Conservation (phyloP, 2,797 vertebrate genomes). For the Enteromius anoplus region DNA sequence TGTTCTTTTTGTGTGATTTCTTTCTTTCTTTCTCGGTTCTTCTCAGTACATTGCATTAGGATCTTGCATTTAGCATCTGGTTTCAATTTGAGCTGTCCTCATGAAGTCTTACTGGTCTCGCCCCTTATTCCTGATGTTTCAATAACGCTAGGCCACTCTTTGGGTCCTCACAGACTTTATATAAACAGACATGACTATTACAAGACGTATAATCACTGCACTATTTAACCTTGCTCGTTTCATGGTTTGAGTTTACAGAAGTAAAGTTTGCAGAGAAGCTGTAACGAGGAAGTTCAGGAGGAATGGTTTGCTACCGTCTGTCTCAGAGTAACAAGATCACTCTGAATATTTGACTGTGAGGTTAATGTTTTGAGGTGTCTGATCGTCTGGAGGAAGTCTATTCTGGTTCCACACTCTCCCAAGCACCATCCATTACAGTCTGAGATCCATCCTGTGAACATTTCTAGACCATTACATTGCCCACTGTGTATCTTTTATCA, state of each 20-base stretch:
- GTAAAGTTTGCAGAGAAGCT: not conserved
- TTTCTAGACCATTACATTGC: slow-evolving; percentile 12
- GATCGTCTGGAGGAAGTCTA: slow-evolving; percentile 54
- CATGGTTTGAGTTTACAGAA: not conserved
- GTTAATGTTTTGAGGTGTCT: not conserved
- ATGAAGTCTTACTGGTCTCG: slow-evolving; percentile 46
- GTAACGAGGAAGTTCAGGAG: not conserved
- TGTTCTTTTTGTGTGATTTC: not conserved
- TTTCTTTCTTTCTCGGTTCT: not conserved
- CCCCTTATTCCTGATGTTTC: not conserved
- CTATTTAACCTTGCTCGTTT: slow-evolving; percentile 24
- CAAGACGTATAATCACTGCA: slow-evolving; percentile 10
- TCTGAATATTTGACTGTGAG: not conserved
- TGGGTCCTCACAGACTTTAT: slow-evolving; percentile 16
- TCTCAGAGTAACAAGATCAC: not conserved
- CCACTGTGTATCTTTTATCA: slow-evolving; percentile 41
- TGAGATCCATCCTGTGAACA: slow-evolving; percentile 38
- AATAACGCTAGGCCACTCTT: slow-evolving; percentile 20
- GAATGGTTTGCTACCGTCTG: slow-evolving; percentile 4
- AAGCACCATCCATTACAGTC: slow-evolving; percentile 74
- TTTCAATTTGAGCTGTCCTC: slow-evolving; percentile 71
- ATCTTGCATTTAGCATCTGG: slow-evolving; percentile 69
- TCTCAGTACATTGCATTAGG: slow-evolving; percentile 54
- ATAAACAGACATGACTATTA: slow-evolving; percentile 45
- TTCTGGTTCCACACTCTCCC: slow-evolving; percentile 73